A percentile compares a stretch with the other conserved stretches of the same genome.
Evolutionary conservation across 1,140 invertebrate species (phyloP).

Genomic region (Homalodisca vitripennis): DNA sequence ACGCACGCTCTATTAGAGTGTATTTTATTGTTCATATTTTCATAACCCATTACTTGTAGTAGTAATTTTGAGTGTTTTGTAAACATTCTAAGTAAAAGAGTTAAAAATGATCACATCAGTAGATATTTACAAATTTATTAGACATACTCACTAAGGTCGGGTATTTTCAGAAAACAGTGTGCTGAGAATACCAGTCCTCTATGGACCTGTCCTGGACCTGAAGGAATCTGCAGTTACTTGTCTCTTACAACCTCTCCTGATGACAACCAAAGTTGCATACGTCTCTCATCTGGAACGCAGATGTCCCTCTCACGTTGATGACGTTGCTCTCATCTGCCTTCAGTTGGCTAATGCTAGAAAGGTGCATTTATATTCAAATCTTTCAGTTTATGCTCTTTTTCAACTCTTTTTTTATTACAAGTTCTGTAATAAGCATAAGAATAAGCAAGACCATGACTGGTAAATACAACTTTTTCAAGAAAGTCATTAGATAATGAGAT

Average conservation of each 20-base stretch:
- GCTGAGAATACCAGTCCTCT: slow-evolving; percentile 55
- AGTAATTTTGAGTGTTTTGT: too few species aligned
- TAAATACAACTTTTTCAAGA: too few species aligned
- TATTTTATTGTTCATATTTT: too few species aligned
- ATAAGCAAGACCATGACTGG: too few species aligned
- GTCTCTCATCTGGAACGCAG: slow-evolving; percentile 53
- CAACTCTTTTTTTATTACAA: neutral
- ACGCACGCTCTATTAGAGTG: too few species aligned
- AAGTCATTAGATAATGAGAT: too few species aligned
- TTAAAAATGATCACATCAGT: too few species aligned
- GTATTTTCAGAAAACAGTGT: slow-evolving; percentile 52
- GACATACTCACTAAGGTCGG: too few species aligned
- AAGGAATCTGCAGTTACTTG: slow-evolving; percentile 56
- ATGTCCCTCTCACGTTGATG: slow-evolving; percentile 52
- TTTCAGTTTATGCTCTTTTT: neutral
- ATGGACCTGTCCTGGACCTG: slow-evolving; percentile 53
- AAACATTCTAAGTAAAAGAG: too few species aligned
- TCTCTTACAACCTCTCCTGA: slow-evolving; percentile 48
- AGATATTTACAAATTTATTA: too few species aligned
- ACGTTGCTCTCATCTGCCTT: slow-evolving; percentile 50
- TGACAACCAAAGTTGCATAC: slow-evolving; percentile 34
- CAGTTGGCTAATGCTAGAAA: slow-evolving; percentile 44
- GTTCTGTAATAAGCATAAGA: slow-evolving; percentile 19
- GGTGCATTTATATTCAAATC: too few species aligned
- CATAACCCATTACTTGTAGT: too few species aligned